These are phyloP conservation scores for Neosalanx taihuensis DNA, from an alignment of 2,797 vertebrate genomes.

Conservation along the genomic window DNA sequence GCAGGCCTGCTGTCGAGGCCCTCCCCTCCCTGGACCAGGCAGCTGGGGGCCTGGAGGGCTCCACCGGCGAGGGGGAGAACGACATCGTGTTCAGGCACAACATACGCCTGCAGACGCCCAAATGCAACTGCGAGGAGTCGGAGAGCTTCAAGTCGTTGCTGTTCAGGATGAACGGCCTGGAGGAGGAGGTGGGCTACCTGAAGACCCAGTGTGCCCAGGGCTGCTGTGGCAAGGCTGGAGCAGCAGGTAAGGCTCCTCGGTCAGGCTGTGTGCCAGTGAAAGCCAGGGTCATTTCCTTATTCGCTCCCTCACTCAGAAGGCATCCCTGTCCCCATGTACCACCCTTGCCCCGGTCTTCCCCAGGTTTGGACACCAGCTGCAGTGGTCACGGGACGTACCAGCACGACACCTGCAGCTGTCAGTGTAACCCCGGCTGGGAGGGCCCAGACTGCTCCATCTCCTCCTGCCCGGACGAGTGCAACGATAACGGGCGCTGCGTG, in stretches of 20 bases:
- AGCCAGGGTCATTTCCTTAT: neutral
- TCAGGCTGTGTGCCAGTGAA: too few relatives aligned
- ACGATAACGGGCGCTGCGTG: slow-evolving; percentile 76
- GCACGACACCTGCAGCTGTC: slow-evolving; percentile 73
- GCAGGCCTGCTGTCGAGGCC: slow-evolving; percentile 69
- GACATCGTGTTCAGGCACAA: slow-evolving; percentile 87
- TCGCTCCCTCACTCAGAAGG: neutral
- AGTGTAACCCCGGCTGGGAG: slow-evolving; percentile 82
- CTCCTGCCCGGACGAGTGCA: slow-evolving; percentile 80
- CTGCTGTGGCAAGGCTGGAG: slow-evolving; percentile 74
- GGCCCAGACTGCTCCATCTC: slow-evolving; percentile 77
- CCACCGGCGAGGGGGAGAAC: slow-evolving; percentile 70
- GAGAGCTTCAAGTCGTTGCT: slow-evolving; percentile 76
- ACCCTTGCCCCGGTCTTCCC: neutral
- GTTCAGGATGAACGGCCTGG: slow-evolving; percentile 82
- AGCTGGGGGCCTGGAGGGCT: slow-evolving; percentile 35
- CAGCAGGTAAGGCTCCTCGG: slow-evolving; percentile 49
- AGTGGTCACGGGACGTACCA: slow-evolving; percentile 77
- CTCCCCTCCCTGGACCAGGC: slow-evolving; percentile 53
- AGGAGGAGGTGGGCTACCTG: slow-evolving; percentile 82
- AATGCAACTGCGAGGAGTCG: slow-evolving; percentile 75
- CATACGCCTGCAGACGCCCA: slow-evolving; percentile 76
- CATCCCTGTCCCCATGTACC: neutral
- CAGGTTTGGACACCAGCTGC: slow-evolving; percentile 74
- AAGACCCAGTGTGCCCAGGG: slow-evolving; percentile 76